Percentiles rank a stretch among this genome's conserved stretches.
Conservation (phyloP, 2,113 vertebrate species). For the Raphicerus campestris region DNA sequence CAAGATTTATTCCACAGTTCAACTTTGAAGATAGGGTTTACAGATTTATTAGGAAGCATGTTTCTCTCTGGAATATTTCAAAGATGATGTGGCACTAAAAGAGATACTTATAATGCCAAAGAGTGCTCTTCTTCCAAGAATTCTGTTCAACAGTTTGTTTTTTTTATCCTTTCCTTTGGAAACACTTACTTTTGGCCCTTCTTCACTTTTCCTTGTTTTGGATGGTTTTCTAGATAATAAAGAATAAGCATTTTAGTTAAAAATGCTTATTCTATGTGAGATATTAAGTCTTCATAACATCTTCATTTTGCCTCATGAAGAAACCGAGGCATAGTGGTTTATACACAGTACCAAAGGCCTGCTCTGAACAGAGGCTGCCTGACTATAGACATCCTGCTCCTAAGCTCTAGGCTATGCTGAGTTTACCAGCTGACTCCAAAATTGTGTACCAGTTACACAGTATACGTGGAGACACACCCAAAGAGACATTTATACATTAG, state of each 20-base stretch:
- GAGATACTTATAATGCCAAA: not conserved
- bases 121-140: not conserved
- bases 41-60: not conserved
- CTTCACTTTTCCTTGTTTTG: not conserved
- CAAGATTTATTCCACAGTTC: not conserved
- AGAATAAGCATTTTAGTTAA: not conserved
- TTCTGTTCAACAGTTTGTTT: not conserved
- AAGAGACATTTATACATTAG: not conserved
- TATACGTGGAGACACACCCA: not conserved
- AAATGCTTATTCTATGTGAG: not conserved
- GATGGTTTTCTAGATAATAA: not conserved
- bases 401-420: accelerated
- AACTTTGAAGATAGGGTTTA: not conserved
- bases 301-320: not conserved
- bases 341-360: not conserved
- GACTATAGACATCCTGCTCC: not conserved
- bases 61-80: not conserved
- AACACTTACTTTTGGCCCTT: not conserved
- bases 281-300: not conserved
- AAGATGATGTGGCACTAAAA: not conserved
- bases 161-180: not conserved
- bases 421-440: not conserved
- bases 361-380: not conserved
- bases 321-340: not conserved
- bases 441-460: not conserved